Percentiles rank a stretch among this genome's conserved stretches.
Evolutionary conservation across 2,797 vertebrate species (phyloP).

Genomic region (Gymnothorax reevesii): DNA sequence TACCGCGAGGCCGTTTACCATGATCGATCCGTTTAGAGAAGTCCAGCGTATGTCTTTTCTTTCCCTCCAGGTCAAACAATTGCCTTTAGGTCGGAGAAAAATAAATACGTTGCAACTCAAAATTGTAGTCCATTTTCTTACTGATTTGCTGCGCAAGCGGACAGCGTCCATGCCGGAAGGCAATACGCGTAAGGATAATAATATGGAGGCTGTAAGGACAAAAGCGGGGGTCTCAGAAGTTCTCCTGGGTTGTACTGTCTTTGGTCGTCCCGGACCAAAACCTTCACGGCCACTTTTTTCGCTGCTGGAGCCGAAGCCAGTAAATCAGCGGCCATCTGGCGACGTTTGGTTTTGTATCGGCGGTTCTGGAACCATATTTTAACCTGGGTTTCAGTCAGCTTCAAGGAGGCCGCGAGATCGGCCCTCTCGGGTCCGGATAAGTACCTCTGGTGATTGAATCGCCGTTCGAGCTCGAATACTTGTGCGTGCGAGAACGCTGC

Average conservation of each 20-base stretch:
- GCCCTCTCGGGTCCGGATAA: constrained; percentile 95
- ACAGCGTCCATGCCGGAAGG: constrained; percentile 93
- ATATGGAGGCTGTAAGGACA: constrained; percentile 83
- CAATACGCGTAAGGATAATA: constrained; percentile 96
- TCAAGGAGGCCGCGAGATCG: constrained; percentile 94
- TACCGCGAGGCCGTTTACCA: constrained; percentile 51
- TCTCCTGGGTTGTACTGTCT: constrained; percentile 95
- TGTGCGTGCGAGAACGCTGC: constrained; percentile 98
- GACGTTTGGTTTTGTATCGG: constrained; percentile 95
- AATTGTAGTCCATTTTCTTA: constrained; percentile 53
- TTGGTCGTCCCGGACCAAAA: constrained; percentile 96
- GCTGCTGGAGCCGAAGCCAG: constrained; percentile 90
- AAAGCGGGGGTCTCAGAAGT: constrained; percentile 86
- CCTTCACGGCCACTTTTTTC: constrained; percentile 97
- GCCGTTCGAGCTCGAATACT: constrained; percentile 97
- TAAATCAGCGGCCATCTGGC: constrained; percentile 93
- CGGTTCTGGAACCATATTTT: constrained; percentile 99
- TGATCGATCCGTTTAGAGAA: constrained; percentile 42
- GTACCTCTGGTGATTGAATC: constrained; percentile 98
- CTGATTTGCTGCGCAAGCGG: constrained; percentile 82
- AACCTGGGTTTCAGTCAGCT: constrained; percentile 97
- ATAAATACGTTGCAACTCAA: constrained; percentile 65
- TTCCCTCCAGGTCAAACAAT: constrained; percentile 40
- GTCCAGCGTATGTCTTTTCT: constrained; percentile 27
- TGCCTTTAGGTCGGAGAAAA: constrained; percentile 47